Evolutionary conservation across 2,888 invertebrate species (phyloP).

Genomic region (Trichopoda pennipes): DNA sequence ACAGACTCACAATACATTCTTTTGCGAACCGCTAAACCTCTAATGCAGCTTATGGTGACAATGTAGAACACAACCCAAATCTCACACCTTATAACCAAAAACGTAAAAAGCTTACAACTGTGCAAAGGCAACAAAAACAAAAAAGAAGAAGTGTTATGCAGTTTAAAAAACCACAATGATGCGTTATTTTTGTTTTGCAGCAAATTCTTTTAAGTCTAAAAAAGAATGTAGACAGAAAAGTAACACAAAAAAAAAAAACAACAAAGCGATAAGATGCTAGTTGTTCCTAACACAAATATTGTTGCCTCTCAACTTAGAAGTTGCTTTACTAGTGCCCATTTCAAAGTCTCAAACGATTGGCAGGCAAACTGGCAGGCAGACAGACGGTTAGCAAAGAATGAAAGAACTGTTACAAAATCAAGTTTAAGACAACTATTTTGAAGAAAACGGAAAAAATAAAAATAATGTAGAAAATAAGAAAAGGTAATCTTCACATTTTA

Average conservation of each 20-base stretch:
- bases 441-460: constrained; percentile 42
- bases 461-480: constrained; percentile 24
- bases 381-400: constrained; percentile 62
- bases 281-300: constrained; percentile 31
- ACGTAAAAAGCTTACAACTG: constrained; percentile 49
- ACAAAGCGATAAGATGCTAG: constrained; percentile 46
- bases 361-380: constrained; percentile 19
- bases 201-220: constrained; percentile 42
- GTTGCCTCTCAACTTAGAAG: constrained; percentile 46
- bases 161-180: constrained; percentile 47
- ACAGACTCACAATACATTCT: constrained; percentile 19
- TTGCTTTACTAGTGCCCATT: constrained; percentile 55
- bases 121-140: constrained; percentile 59
- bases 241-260: neutral
- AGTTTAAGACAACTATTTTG: constrained; percentile 69
- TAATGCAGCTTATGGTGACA: constrained; percentile 59
- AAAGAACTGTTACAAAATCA: constrained; percentile 71
- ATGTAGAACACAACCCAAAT: constrained; percentile 69
- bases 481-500: constrained; percentile 51
- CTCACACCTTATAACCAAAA: constrained; percentile 68
- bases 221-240: constrained; percentile 16
- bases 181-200: constrained; percentile 36
- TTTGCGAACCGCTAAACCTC: constrained; percentile 19
- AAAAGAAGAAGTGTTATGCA: constrained; percentile 55
- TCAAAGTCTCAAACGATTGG: constrained; percentile 21